These are phyloP conservation scores for Drosophila fungiperda DNA, from an alignment of 2,888 invertebrate species.

Conservation along the genomic window DNA sequence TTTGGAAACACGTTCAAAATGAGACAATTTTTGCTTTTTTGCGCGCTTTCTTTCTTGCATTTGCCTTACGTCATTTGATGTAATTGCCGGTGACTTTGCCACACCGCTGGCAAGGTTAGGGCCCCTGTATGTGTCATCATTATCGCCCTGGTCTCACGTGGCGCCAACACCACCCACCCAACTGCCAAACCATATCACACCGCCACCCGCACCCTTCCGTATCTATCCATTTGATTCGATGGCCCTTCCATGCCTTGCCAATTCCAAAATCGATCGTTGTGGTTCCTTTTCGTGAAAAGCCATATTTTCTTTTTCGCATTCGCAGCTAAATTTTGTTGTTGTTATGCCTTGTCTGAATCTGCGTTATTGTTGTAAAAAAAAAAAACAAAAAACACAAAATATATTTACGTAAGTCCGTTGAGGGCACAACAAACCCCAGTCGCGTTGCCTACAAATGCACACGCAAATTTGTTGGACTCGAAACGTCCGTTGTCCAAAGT, in stretches of 20 bases:
- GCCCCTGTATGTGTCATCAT: slow-evolving; percentile 69
- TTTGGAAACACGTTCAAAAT: slow-evolving; percentile 21
- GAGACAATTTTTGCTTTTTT: slow-evolving; percentile 22
- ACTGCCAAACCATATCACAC: background rate
- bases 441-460: slow-evolving; percentile 51
- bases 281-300: slow-evolving; percentile 67
- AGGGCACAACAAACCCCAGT: slow-evolving; percentile 12
- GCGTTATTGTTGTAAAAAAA: slow-evolving; percentile 62
- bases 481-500: slow-evolving; percentile 55
- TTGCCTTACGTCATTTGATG: slow-evolving; percentile 57
- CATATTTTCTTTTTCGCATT: slow-evolving; percentile 50
- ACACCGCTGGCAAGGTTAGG: slow-evolving; percentile 51
- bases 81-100: slow-evolving; percentile 57
- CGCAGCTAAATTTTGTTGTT: slow-evolving; percentile 29
- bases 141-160: slow-evolving; percentile 67
- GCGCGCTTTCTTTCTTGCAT: slow-evolving; percentile 34
- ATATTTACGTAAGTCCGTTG: slow-evolving; percentile 17
- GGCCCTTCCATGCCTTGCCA: slow-evolving; percentile 61
- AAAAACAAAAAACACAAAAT: background rate
- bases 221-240: slow-evolving; percentile 11
- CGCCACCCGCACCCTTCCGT: background rate
- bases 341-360: slow-evolving; percentile 49
- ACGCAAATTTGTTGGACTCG: slow-evolving; percentile 59
- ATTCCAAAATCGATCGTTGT: slow-evolving; percentile 78
- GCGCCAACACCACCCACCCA: slow-evolving; percentile 11